phyloP scores from a whole-genome alignment of 2,113 vertebrate species.

The Hemiscyllium ocellatum region DNA sequence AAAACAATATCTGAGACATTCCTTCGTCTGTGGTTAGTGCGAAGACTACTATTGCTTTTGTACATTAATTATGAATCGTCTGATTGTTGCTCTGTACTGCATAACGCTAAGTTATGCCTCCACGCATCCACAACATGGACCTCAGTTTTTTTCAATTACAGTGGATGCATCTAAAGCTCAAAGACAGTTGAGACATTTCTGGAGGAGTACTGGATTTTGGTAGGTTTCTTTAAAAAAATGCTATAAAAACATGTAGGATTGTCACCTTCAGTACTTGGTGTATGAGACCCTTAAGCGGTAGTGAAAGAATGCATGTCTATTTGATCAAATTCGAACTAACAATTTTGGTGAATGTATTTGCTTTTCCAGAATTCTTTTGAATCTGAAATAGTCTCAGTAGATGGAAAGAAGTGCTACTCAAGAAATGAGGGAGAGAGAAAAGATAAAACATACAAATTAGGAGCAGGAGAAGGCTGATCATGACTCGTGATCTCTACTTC shows the following conservation, averaged over 20 bases:
- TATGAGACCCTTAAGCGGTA: not conserved
- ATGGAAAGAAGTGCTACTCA: not conserved
- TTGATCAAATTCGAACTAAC: not conserved
- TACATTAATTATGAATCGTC: not conserved
- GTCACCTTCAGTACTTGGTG: not conserved
- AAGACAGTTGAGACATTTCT: slow-evolving; percentile 55
- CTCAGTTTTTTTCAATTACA: not conserved
- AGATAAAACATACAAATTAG: too few relatives aligned
- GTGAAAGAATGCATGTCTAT: not conserved
- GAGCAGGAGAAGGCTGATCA: too few relatives aligned
- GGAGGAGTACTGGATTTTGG: slow-evolving; percentile 70
- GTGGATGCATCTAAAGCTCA: slow-evolving; percentile 39
- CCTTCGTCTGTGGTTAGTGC: not conserved
- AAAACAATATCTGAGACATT: not conserved
- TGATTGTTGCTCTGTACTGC: not conserved
- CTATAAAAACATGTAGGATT: not conserved
- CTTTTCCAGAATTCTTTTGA: not conserved
- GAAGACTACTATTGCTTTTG: not conserved
- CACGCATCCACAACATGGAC: not conserved
- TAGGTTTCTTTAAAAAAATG: slow-evolving; percentile 40
- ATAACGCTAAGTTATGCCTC: not conserved
- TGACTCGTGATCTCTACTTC: too few relatives aligned
- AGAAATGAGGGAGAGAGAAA: not conserved
- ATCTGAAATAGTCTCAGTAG: not conserved
- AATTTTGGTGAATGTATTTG: not conserved